Evolutionary conservation across 2,797 vertebrate genomes (phyloP).

Genomic region (Ispidina lecontei): DNA sequence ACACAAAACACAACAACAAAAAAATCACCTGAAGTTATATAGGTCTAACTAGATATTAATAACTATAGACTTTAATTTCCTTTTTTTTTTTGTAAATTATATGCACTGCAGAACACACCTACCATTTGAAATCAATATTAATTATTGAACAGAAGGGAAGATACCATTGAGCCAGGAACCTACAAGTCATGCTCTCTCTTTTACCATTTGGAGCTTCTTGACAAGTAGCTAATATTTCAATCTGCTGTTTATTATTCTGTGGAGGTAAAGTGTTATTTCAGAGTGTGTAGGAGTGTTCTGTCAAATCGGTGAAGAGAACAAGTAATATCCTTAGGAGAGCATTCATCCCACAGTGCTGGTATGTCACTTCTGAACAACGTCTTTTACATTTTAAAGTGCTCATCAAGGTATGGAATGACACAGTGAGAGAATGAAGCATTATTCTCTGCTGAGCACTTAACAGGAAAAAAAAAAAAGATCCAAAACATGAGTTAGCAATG

Average conservation of each 20-base stretch:
- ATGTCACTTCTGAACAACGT: slow-evolving; percentile 69
- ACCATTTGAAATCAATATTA: background rate
- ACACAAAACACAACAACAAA: background rate
- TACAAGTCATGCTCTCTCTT: slow-evolving; percentile 9
- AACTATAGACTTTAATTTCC: slow-evolving; percentile 1
- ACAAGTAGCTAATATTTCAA: slow-evolving; percentile 64
- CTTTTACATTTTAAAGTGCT: slow-evolving; percentile 69
- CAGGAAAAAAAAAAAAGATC: background rate
- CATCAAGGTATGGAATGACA: slow-evolving; percentile 57
- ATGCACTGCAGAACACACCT: background rate
- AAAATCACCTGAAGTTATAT: background rate
- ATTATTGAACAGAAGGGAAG: slow-evolving; percentile 28
- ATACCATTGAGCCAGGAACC: background rate
- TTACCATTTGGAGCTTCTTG: slow-evolving; percentile 6
- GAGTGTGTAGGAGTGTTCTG: slow-evolving; percentile 65
- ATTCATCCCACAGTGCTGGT: slow-evolving; percentile 60
- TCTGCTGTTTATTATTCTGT: slow-evolving; percentile 74
- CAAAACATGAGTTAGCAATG: slow-evolving; percentile 5
- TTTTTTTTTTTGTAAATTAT: slow-evolving; percentile 10
- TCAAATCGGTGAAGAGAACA: slow-evolving; percentile 69
- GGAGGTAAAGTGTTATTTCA: slow-evolving; percentile 67
- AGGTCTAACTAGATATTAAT: background rate
- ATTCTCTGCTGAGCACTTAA: slow-evolving; percentile 45
- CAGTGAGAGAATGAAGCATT: slow-evolving; percentile 39
- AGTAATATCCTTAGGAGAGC: slow-evolving; percentile 69